A percentile compares a stretch with the other conserved stretches of the same genome.
Conservation (phyloP, 1,140 invertebrate genomes). For the Neocloeon triangulifer region DNA sequence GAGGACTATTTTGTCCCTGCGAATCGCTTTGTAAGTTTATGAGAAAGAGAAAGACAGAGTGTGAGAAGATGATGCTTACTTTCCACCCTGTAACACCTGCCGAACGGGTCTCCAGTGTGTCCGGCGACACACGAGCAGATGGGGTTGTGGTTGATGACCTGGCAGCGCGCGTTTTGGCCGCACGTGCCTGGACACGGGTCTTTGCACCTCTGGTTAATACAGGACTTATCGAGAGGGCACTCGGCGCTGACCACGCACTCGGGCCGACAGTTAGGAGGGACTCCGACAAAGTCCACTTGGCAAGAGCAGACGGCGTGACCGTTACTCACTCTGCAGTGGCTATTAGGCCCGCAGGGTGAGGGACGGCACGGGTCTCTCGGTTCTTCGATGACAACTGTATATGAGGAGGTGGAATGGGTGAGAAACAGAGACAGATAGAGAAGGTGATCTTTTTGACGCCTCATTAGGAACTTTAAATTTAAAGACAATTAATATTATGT, state of each 20-base stretch:
- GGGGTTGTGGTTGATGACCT: conserved; percentile 14
- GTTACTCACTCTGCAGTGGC: conserved; percentile 14
- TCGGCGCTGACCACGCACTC: conserved; percentile 15
- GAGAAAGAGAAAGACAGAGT: background rate
- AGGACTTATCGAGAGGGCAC: conserved; percentile 17
- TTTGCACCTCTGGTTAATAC: conserved; percentile 15
- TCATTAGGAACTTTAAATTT: conserved; percentile 10
- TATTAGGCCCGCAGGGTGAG: conserved; percentile 18
- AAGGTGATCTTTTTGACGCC: conserved; percentile 11
- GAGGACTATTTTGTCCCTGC: too few species aligned
- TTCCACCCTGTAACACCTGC: conserved; percentile 11
- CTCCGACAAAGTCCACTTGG: conserved; percentile 15
- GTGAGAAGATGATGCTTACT: conserved; percentile 7
- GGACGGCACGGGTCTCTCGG: conserved; percentile 14
- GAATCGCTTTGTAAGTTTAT: too few species aligned
- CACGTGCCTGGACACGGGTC: conserved; percentile 18
- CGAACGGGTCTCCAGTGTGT: conserved; percentile 13
- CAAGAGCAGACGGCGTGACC: conserved; percentile 15
- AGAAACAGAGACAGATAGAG: conserved; percentile 13
- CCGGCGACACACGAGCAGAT: conserved; percentile 15
- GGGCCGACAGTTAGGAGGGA: conserved; percentile 12
- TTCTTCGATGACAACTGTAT: conserved; percentile 5
- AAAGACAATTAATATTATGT: background rate
- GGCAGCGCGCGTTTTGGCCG: conserved; percentile 19
- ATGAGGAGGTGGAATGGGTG: conserved; percentile 7